Evolutionary conservation across 2,888 invertebrate genomes (phyloP), one percentile per base, ranked within the genome.

Genomic region (Copidosoma aretas): DNA sequence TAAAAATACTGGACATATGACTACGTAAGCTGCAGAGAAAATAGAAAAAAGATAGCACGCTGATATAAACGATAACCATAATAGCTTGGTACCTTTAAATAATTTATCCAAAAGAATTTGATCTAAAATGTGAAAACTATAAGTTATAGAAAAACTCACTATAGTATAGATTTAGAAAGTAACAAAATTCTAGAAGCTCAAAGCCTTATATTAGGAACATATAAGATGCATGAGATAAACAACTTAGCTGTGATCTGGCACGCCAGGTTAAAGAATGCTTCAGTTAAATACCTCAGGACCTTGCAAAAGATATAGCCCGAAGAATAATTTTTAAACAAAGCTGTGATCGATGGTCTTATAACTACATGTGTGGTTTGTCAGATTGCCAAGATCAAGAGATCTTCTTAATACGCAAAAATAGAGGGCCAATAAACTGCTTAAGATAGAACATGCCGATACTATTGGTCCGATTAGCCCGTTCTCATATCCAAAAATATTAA

Each of bases 181-280:
- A 25, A 19, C 1, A 17, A 61, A 52, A 53, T 19, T 51, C 21
- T 22, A 61, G 53, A 22, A 22, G 12, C 5, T 5, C 24, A 12
- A 49, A 66, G 54, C 41, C 41, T 14, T 41, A 10, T 41, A 14
- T 10, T 8, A 10, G 41, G 14, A 41, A 73, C 25, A 46, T 67
- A 58, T 62, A 52, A 19, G 60, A 67, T 17, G 57, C 63, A 22
- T 43, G 68, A 32, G 59, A 63, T 60, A 60, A 59, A 53, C 12
- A 74, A 73, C 58, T 67, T 70, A 22, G 75, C 72, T 32, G 54
- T 75, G 62, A 24, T 75, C 25, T 77, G 77, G 77, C 76, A 76
- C 52, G 65, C 71, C 10, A 67, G 75, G 49, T 32, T 77, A 12
- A 74, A 75, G n/a, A 74, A 75, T 62, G 71, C 73, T 1, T 75